A percentile compares a stretch with the other conserved stretches of the same genome.
phyloP scores from a whole-genome alignment of 2,888 invertebrate genomes.

The Eupithecia vulgata region DNA sequence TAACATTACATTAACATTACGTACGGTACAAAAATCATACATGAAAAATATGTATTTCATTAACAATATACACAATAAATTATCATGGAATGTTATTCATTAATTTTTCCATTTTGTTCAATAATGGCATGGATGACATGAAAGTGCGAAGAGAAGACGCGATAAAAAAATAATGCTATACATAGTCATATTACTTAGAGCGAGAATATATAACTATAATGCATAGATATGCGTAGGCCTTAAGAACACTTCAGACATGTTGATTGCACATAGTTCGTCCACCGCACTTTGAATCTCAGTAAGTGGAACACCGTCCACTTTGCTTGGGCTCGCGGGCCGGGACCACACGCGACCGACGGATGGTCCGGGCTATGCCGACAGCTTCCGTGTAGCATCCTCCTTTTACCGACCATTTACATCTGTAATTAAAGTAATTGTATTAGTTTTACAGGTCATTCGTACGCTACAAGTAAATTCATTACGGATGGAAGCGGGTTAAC shows the following conservation, averaged over 20 bases:
- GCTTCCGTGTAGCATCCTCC: constrained; percentile 3
- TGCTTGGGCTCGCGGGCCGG: not conserved
- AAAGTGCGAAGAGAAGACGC: constrained; percentile 59
- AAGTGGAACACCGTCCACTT: constrained; percentile 27
- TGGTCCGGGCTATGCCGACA: not conserved
- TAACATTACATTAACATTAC: constrained; percentile 72
- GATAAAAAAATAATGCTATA: constrained; percentile 73
- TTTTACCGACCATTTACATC: not conserved
- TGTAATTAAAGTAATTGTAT: not conserved
- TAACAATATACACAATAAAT: constrained; percentile 83
- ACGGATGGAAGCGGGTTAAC: no score
- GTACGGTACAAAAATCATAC: constrained; percentile 70
- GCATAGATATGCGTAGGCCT: constrained; percentile 58
- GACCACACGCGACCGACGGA: not conserved
- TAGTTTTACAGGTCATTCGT: not conserved
- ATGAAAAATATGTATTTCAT: constrained; percentile 80
- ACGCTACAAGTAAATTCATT: no score
- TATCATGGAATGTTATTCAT: constrained; percentile 82
- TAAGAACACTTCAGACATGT: constrained; percentile 52
- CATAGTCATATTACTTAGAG: constrained; percentile 45
- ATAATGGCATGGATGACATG: constrained; percentile 45
- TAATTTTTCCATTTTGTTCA: constrained; percentile 67
- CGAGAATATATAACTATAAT: constrained; percentile 41
- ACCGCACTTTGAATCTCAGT: constrained; percentile 37
- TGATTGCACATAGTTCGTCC: constrained; percentile 36